Conservation (phyloP, 2,113 vertebrate genomes). For the Podocnemis expansa region DNA sequence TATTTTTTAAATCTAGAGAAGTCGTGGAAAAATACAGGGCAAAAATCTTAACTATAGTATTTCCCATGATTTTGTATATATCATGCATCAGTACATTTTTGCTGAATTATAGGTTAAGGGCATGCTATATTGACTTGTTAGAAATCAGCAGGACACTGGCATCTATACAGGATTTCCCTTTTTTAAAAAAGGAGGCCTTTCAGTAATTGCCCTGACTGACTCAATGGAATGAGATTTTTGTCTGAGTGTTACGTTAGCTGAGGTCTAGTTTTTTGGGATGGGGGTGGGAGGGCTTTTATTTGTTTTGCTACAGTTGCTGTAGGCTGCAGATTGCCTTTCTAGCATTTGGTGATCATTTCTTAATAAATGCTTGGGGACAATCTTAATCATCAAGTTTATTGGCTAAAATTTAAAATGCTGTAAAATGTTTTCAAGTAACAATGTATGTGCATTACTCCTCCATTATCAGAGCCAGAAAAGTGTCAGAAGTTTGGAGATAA, state of each 20-base stretch:
- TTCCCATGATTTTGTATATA: background rate
- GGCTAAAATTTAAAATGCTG: constrained; percentile 32
- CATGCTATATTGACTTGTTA: background rate
- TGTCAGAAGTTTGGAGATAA: background rate
- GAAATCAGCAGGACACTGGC: background rate
- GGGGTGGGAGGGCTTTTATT: constrained; percentile 31
- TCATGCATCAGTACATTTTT: background rate
- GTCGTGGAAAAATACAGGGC: background rate
- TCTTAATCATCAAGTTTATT: constrained; percentile 59
- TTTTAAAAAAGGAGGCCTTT: background rate
- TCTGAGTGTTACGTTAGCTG: background rate
- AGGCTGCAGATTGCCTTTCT: constrained; percentile 36
- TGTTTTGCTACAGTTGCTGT: constrained; percentile 57
- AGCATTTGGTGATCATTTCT: constrained; percentile 55
- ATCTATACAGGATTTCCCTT: background rate
- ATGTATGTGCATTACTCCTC: background rate
- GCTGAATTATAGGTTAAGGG: background rate
- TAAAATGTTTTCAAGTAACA: constrained; percentile 24
- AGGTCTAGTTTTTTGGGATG: background rate
- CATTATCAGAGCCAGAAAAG: background rate
- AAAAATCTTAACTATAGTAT: background rate
- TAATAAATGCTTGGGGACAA: constrained; percentile 53
- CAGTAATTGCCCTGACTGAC: background rate
- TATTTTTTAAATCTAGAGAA: constrained; percentile 4
- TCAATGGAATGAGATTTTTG: constrained; percentile 9